These are phyloP conservation scores for Stenoptilia bipunctidactyla DNA, from an alignment of 2,888 invertebrate genomes.

Conservation along the genomic window DNA sequence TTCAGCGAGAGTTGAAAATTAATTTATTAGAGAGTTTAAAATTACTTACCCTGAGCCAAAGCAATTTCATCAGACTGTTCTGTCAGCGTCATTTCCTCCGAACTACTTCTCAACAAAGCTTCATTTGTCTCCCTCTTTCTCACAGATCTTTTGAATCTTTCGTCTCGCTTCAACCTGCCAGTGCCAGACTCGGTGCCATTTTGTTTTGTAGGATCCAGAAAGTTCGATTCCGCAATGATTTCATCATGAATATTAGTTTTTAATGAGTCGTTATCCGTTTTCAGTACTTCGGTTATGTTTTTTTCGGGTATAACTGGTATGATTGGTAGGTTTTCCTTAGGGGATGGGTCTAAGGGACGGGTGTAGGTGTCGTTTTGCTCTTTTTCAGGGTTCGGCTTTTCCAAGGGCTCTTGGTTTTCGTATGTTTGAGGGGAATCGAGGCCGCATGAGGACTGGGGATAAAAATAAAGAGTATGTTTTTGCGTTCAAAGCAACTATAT, in stretches of 20 bases:
- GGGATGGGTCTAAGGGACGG: slow-evolving; percentile 28
- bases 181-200: slow-evolving; percentile 30
- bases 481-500: no score
- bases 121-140: slow-evolving; percentile 32
- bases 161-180: slow-evolving; percentile 21
- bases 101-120: slow-evolving; percentile 32
- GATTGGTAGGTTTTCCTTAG: slow-evolving; percentile 35
- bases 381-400: slow-evolving; percentile 40
- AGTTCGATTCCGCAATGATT: slow-evolving; percentile 40
- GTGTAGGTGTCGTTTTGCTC: slow-evolving; percentile 46
- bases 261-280: slow-evolving; percentile 36
- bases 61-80: slow-evolving; percentile 33
- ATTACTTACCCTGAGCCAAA: slow-evolving; percentile 27
- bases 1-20: no score
- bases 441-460: slow-evolving; percentile 46
- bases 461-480: no score
- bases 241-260: slow-evolving; percentile 37
- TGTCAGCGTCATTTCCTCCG: slow-evolving; percentile 40
- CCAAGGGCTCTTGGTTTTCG: slow-evolving; percentile 51
- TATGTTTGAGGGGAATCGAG: slow-evolving; percentile 48
- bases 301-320: slow-evolving; percentile 41
- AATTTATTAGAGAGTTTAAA: no score
- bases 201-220: slow-evolving; percentile 34
- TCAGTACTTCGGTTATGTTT: slow-evolving; percentile 32
- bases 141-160: slow-evolving; percentile 9